Conservation (phyloP, 2,888 invertebrate genomes). For the Drosophila aldrichi region DNA sequence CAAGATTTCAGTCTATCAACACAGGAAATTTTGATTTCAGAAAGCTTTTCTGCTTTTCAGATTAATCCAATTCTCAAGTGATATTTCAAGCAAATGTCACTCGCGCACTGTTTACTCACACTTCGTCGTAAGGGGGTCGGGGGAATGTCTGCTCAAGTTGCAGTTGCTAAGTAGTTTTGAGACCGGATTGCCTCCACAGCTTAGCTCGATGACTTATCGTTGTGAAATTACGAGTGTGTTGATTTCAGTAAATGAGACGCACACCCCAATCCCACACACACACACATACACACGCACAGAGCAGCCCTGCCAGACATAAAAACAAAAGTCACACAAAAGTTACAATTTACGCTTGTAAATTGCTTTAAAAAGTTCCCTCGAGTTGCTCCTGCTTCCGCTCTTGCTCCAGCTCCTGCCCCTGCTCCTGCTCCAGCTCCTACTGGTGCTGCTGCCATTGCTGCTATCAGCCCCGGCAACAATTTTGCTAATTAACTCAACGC, state of each 20-base stretch:
- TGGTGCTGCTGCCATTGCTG: not conserved
- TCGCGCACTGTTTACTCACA: slow-evolving; percentile 1
- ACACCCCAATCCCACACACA: not conserved
- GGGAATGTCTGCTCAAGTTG: not conserved
- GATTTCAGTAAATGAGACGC: slow-evolving; percentile 46
- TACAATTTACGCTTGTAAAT: slow-evolving; percentile 80
- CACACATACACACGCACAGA: not conserved
- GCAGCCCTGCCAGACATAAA: slow-evolving; percentile 9
- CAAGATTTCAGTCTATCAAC: not conserved
- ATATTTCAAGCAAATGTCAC: slow-evolving; percentile 29
- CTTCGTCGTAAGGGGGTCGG: not conserved
- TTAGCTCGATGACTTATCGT: slow-evolving; percentile 72
- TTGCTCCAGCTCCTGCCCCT: no score
- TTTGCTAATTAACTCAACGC: slow-evolving; percentile 78
- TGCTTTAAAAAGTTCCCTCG: slow-evolving; percentile 75
- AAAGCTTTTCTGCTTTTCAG: not conserved
- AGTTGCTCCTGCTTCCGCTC: slow-evolving; percentile 29
- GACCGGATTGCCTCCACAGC: slow-evolving; percentile 17
- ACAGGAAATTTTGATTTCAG: not conserved
- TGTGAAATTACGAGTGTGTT: slow-evolving; percentile 65
- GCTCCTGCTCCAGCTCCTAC: slow-evolving; percentile 41
- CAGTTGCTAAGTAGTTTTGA: slow-evolving; percentile 26
- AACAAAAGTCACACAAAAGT: slow-evolving; percentile 68
- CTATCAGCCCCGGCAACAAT: slow-evolving; percentile 68
- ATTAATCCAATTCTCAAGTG: slow-evolving; percentile 8